Evolutionary conservation across 2,888 invertebrate genomes (phyloP).

Genomic region (Microplitis deprimator): DNA sequence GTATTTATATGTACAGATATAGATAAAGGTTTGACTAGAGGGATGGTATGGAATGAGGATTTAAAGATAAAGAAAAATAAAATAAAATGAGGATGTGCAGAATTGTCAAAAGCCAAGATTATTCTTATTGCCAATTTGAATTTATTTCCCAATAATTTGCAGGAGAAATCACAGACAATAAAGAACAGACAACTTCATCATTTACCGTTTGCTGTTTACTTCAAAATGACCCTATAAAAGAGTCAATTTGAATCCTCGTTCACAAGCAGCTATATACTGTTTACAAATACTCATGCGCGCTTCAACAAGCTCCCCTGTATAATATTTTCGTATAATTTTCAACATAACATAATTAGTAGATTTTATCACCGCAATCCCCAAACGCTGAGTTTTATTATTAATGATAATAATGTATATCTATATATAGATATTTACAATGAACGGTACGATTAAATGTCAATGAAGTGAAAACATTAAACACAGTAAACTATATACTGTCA

Average conservation of each 20-base stretch:
- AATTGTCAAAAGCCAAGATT: background rate
- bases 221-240: conserved; percentile 30
- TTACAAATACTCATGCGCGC: conserved; percentile 26
- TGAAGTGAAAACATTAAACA: background rate
- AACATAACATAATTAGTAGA: conserved; percentile 18
- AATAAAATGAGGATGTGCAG: conserved; percentile 2
- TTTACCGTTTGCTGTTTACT: conserved; percentile 1
- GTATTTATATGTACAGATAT: background rate
- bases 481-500: background rate
- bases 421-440: background rate
- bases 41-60: background rate
- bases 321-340: conserved; percentile 37
- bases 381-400: background rate
- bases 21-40: background rate
- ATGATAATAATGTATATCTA: background rate
- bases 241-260: conserved; percentile 35
- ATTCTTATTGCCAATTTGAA: conserved; percentile 10
- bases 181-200: conserved; percentile 6
- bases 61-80: background rate
- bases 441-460: background rate
- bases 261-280: conserved; percentile 28
- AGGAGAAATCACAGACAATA: conserved; percentile 10
- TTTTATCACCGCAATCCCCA: conserved; percentile 12
- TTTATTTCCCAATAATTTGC: conserved; percentile 21
- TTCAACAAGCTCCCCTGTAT: conserved; percentile 34